Evolutionary conservation across 2,888 invertebrate species (phyloP).

Genomic region (Plebejus argus): DNA sequence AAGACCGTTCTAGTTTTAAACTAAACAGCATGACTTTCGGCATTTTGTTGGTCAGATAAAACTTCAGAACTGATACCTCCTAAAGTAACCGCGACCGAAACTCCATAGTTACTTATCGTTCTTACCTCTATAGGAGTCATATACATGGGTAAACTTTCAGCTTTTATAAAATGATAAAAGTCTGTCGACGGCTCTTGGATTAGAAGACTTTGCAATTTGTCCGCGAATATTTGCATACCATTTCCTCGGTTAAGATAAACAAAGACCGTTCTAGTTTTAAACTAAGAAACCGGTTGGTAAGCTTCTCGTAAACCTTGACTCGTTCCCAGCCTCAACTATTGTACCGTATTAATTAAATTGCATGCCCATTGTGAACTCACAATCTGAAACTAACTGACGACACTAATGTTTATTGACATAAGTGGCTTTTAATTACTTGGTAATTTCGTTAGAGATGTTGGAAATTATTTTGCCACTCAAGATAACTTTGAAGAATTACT

Average conservation of each 20-base stretch:
- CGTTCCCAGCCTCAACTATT: conserved; percentile 22
- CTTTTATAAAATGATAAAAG: too few species aligned
- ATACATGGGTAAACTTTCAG: too few species aligned
- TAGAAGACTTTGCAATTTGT: not conserved
- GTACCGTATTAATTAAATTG: conserved; percentile 28
- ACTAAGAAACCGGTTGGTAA: conserved; percentile 29
- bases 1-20: conserved; percentile 26
- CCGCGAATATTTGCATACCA: not conserved
- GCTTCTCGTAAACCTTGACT: conserved; percentile 25
- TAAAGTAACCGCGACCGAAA: too few species aligned
- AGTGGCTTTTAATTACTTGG: conserved; percentile 8
- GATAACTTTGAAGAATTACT: not conserved
- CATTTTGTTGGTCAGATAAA: too few species aligned
- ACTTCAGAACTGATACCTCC: too few species aligned
- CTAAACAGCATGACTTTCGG: not conserved
- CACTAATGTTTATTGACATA: conserved; percentile 18
- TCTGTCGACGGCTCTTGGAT: too few species aligned
- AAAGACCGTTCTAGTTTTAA: conserved; percentile 26
- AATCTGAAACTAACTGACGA: conserved; percentile 18
- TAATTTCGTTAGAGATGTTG: not conserved
- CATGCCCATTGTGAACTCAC: conserved; percentile 28
- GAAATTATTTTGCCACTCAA: not conserved
- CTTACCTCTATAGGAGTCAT: too few species aligned
- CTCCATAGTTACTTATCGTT: too few species aligned
- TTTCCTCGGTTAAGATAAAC: conserved; percentile 17